A percentile compares a stretch with the other conserved stretches of the same genome.
phyloP scores from a whole-genome alignment of 1,140 invertebrate genomes.

The Oreohelix idahoensis region DNA sequence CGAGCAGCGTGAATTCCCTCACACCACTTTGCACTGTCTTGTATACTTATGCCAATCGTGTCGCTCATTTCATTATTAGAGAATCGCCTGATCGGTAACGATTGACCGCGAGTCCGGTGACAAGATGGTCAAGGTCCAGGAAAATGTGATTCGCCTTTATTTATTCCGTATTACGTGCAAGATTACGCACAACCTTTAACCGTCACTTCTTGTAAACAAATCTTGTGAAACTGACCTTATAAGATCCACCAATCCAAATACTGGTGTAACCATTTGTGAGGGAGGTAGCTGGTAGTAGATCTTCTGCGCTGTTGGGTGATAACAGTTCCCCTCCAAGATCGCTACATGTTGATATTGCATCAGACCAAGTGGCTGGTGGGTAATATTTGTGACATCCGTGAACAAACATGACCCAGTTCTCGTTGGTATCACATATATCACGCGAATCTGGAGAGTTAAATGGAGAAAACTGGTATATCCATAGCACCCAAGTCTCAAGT shows the following conservation, averaged over 20 bases:
- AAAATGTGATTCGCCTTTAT: too few relatives aligned
- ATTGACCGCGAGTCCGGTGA: too few relatives aligned
- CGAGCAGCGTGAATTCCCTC: too few relatives aligned
- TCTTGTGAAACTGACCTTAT: background rate
- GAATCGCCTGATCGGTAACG: too few relatives aligned
- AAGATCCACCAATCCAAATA: background rate
- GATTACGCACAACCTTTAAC: too few relatives aligned
- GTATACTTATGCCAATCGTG: too few relatives aligned
- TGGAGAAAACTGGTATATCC: background rate
- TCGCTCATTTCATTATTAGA: too few relatives aligned
- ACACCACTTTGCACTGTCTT: too few relatives aligned
- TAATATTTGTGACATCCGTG: background rate
- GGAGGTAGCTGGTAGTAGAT: background rate
- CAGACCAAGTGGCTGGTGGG: constrained; percentile 13
- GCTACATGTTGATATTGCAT: background rate
- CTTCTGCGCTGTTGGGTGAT: background rate
- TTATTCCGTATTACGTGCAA: too few relatives aligned
- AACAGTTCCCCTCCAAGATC: background rate
- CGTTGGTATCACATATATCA: constrained; percentile 13
- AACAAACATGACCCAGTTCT: background rate
- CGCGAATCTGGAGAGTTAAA: background rate
- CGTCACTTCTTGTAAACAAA: too few relatives aligned
- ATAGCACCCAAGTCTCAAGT: too few relatives aligned
- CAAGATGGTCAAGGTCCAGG: too few relatives aligned
- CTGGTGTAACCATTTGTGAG: background rate